A percentile compares a stretch with the other conserved stretches of the same genome.
Evolutionary conservation across 2,888 invertebrate genomes (phyloP).

Genomic region (Tinea trinotella): DNA sequence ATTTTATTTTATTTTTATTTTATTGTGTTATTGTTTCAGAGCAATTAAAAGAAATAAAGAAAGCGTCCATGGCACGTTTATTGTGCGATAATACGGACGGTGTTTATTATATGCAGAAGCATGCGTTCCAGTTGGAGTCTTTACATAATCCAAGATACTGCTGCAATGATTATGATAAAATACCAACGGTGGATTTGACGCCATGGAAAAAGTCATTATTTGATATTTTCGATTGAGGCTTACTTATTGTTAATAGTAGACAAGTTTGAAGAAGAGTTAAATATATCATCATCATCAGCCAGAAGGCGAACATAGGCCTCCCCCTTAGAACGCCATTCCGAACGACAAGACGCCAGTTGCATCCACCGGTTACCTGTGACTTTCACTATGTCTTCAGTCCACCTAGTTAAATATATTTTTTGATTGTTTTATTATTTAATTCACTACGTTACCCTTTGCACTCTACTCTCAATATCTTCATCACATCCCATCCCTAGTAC

Average conservation of each 20-base stretch:
- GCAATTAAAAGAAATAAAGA: constrained; percentile 84
- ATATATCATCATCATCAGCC: too few species aligned
- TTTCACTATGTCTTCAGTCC: too few species aligned
- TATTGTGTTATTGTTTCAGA: constrained; percentile 48
- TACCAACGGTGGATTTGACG: constrained; percentile 58
- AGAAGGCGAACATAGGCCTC: too few species aligned
- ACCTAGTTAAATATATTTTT: too few species aligned
- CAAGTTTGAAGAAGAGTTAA: background rate
- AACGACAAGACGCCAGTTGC: too few species aligned
- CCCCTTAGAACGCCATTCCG: too few species aligned
- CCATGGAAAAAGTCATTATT: constrained; percentile 55
- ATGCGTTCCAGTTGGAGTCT: constrained; percentile 77
- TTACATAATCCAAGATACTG: constrained; percentile 45
- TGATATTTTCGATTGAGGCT: constrained; percentile 38
- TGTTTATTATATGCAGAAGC: constrained; percentile 76
- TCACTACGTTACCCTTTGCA: too few species aligned
- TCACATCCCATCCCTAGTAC: too few species aligned
- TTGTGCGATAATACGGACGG: constrained; percentile 86
- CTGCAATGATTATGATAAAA: constrained; percentile 49
- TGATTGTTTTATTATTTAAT: too few species aligned
- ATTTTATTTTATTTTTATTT: too few species aligned
- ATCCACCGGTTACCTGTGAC: too few species aligned
- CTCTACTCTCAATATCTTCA: too few species aligned
- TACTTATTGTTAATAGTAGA: background rate
- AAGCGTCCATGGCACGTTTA: constrained; percentile 81